phyloP scores from a whole-genome alignment of 1,140 invertebrate species.

The Bicyclus anynana region DNA sequence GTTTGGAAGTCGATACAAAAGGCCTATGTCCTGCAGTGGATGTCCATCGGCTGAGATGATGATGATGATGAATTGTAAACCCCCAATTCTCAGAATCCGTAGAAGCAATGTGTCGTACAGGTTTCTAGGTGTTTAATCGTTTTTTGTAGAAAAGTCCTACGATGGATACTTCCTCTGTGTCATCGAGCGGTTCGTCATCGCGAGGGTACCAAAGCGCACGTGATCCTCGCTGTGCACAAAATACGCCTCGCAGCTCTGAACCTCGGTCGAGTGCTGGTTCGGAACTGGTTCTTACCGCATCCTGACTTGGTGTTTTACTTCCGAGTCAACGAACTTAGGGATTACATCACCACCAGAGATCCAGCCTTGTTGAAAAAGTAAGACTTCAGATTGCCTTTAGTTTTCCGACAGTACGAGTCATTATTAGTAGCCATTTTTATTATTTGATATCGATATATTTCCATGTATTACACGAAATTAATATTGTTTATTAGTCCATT shows the following conservation, averaged over 20 bases:
- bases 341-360: slow-evolving; percentile 77
- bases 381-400: not conserved
- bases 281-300: slow-evolving; percentile 81
- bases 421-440: too few relatives aligned
- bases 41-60: too few relatives aligned
- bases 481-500: too few relatives aligned
- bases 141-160: slow-evolving; percentile 46
- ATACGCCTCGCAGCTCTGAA: slow-evolving; percentile 79
- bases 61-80: too few relatives aligned
- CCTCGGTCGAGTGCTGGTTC: slow-evolving; percentile 79
- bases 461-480: too few relatives aligned
- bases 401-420: too few relatives aligned
- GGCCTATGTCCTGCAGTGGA: too few relatives aligned
- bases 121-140: too few relatives aligned
- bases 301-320: slow-evolving; percentile 84
- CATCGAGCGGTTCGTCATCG: slow-evolving; percentile 79
- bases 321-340: slow-evolving; percentile 81
- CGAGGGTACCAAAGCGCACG: slow-evolving; percentile 83
- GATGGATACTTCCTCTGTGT: slow-evolving; percentile 78
- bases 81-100: too few relatives aligned
- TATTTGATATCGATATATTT: too few relatives aligned
- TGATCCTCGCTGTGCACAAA: slow-evolving; percentile 79
- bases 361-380: slow-evolving; percentile 82
- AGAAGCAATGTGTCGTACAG: too few relatives aligned
- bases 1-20: too few relatives aligned